Percentiles rank a stretch among this genome's conserved stretches.
Conservation (phyloP, 2,888 invertebrate genomes). For the Rhopalosiphum nymphaeae region DNA sequence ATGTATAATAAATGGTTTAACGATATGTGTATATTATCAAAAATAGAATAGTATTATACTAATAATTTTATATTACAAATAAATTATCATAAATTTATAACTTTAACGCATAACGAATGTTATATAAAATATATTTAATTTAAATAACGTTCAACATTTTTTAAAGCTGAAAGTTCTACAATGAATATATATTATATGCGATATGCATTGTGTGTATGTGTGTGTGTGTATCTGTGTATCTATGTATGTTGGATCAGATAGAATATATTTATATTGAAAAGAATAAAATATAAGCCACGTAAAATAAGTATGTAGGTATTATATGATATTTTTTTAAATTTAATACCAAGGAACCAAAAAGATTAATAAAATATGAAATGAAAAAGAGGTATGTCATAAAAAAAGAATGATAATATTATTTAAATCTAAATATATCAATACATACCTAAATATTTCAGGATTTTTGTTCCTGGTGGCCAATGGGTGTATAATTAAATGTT, state of each 20-base stretch:
- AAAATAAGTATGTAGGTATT: background rate
- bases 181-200: background rate
- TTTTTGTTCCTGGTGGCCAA: background rate
- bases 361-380: background rate
- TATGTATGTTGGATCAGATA: background rate
- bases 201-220: no score
- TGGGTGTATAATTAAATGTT: background rate
- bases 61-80: no score
- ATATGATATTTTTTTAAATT: background rate
- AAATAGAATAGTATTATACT: background rate
- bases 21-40: background rate
- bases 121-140: background rate
- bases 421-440: background rate
- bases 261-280: background rate
- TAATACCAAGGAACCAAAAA: background rate
- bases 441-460: background rate
- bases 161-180: background rate
- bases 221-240: no score
- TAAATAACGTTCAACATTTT: background rate
- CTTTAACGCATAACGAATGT: background rate
- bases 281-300: background rate
- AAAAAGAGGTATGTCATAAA: background rate
- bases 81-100: background rate
- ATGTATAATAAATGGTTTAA: background rate
- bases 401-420: background rate